A percentile compares a stretch with the other conserved stretches of the same genome.
Conservation (phyloP, 2,113 vertebrate species). For the Lonchura striata region DNA sequence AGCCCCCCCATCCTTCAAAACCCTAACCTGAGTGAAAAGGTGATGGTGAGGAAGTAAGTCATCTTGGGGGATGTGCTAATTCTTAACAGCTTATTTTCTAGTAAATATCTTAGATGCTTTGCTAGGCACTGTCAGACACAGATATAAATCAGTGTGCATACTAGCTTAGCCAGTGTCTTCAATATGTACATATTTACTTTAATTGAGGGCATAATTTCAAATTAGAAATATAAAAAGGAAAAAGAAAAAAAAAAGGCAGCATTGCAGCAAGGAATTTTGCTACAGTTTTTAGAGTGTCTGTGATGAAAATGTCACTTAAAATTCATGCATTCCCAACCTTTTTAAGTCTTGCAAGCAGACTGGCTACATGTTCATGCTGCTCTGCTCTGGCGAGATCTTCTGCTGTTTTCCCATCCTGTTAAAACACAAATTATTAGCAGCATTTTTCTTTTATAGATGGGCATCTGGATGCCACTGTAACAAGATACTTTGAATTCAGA, state of each 20-base stretch:
- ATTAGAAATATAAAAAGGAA: not conserved
- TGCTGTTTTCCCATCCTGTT: constrained; percentile 91
- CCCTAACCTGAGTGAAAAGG: not conserved
- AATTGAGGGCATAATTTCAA: not conserved
- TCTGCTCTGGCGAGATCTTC: constrained; percentile 88
- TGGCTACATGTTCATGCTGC: constrained; percentile 84
- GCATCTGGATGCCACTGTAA: not conserved
- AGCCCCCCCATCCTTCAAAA: not conserved
- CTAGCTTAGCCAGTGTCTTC: not conserved
- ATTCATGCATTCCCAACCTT: constrained; percentile 78
- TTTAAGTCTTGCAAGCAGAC: constrained; percentile 86
- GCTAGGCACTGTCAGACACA: not conserved
- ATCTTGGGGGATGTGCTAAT: not conserved
- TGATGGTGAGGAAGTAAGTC: not conserved
- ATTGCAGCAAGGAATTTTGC: not conserved
- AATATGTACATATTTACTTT: not conserved
- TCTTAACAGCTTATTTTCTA: not conserved
- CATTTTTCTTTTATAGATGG: not conserved
- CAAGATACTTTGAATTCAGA: not conserved
- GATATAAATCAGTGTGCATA: not conserved
- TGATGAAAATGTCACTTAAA: not conserved
- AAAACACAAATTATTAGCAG: constrained; percentile 37
- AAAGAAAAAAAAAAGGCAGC: not conserved
- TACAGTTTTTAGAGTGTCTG: not conserved
- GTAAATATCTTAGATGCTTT: not conserved